Evolutionary conservation across 2,888 invertebrate genomes (phyloP), one percentile per base, ranked within the genome.

Genomic region (Ernsta delagoae): DNA sequence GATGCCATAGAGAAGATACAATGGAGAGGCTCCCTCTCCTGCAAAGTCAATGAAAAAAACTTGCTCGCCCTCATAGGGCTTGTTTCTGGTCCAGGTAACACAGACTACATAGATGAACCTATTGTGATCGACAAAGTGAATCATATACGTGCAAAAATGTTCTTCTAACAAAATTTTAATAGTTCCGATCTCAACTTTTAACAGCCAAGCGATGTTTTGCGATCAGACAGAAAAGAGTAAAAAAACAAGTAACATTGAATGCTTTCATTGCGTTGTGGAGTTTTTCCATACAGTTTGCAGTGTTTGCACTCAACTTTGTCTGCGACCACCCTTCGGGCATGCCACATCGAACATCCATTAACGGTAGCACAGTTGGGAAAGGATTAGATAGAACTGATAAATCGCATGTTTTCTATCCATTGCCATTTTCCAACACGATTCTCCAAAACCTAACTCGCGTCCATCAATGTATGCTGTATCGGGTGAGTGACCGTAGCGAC

Each of bases 321-420:
- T 41, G 50, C 39, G 59, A 59, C 48, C 57, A 43, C 53, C 63
- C 59, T 39, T 39, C 50, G 39, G 12, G 36, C 50, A 48, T 5
- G 53, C 24, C 66, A 66, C 66, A 66, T 66, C 59, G 59, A 66
- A 66, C 41, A 43, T 60, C 59, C 59, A 66, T 66, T 65, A 65
- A n/a, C 3, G 8, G 11, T n/a, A 11, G n/a, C 56, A 54, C 24
- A 11, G 31, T 31, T 54, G 31, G 7, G 16, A 24, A 53, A 24
- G 16, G 53, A 11, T 56, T 11, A 16, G 4, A 4, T 1, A 56
- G 0, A 34, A 36, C 36, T 3, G 34, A 4, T n/a, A 56, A 34
- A 31, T 34, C 36, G 56, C 36, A n/a, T 11, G 24, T 56, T 56
- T 31, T 34, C 8, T 5, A 56, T 56, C 24, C 56, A 56, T 56